Percentiles rank a stretch among this genome's conserved stretches.
These are phyloP conservation scores for Sphaerodactylus townsendi DNA, from an alignment of 2,113 vertebrate genomes.

Conservation along the genomic window DNA sequence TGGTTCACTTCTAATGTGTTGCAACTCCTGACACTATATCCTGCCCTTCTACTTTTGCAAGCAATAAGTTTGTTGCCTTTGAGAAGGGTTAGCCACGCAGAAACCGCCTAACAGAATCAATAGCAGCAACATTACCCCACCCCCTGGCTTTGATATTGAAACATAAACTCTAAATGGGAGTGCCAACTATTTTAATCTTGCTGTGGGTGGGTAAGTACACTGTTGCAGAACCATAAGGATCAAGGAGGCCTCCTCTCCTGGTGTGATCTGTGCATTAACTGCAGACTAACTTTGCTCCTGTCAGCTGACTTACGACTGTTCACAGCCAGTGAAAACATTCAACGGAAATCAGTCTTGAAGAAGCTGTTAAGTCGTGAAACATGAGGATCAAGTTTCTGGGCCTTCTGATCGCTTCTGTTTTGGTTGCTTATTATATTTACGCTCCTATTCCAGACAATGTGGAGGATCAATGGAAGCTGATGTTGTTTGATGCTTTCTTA, in stretches of 20 bases:
- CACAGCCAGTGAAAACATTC: rapidly evolving
- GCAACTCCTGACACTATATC: not conserved
- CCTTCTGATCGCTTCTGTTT: slow-evolving; percentile 67
- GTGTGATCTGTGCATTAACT: slow-evolving; percentile 11
- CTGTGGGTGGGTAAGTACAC: rapidly evolving
- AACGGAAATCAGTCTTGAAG: not conserved
- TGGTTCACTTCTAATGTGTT: not conserved
- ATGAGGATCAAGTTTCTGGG: slow-evolving; percentile 79
- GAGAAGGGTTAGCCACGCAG: not conserved
- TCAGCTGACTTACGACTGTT: not conserved
- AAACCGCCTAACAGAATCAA: not conserved
- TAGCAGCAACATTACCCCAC: rapidly evolving
- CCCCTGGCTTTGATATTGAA: rapidly evolving
- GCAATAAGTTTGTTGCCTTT: no score
- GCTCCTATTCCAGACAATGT: slow-evolving; percentile 80
- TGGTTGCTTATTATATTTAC: slow-evolving; percentile 82
- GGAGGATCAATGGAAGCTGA: slow-evolving; percentile 80
- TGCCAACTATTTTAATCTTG: rapidly evolving
- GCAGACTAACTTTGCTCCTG: slow-evolving; percentile 52
- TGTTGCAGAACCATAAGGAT: not conserved
- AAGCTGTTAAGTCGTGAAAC: slow-evolving; percentile 7
- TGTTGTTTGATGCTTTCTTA: slow-evolving; percentile 55
- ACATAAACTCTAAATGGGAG: rapidly evolving
- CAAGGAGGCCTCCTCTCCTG: slow-evolving; percentile 1
- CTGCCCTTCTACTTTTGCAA: not conserved